phyloP scores from a whole-genome alignment of 64 coral and sea anemone genomes.

The Actinia tenebrosa region DNA sequence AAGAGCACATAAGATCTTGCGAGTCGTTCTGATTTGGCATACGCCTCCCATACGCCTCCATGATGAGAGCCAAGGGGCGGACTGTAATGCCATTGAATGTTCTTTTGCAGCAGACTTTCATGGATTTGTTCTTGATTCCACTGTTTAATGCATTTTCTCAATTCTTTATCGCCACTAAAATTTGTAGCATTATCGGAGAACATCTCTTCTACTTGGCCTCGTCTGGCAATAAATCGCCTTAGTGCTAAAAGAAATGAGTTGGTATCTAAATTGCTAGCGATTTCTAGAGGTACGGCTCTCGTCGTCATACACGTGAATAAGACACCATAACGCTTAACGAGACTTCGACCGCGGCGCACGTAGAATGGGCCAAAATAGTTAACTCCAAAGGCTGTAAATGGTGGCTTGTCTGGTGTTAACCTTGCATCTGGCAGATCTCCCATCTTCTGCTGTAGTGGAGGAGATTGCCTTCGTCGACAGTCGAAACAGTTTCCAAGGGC shows the following conservation, averaged over 20 bases:
- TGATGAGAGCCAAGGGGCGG: constrained; percentile 23
- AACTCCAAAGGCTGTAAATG: neutral
- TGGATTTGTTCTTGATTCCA: constrained; percentile 25
- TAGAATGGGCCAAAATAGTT: neutral
- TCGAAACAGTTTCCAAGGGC: neutral
- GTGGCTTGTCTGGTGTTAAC: neutral
- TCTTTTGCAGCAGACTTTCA: neutral
- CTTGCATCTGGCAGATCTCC: constrained; percentile 9
- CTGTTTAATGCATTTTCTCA: neutral
- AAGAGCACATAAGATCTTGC: constrained; percentile 13
- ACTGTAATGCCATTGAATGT: constrained; percentile 32
- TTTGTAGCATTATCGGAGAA: constrained; percentile 24
- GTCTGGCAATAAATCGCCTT: constrained; percentile 12
- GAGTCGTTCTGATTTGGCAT: constrained; percentile 4
- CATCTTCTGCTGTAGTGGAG: constrained; percentile 12
- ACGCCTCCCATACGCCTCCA: constrained; percentile 33
- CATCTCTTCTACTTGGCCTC: constrained; percentile 14
- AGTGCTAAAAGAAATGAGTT: constrained; percentile 7
- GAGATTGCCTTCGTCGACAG: constrained; percentile 7
- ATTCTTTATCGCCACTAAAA: constrained; percentile 21
- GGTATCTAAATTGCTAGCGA: neutral
- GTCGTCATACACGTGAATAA: neutral
- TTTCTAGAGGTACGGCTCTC: constrained; percentile 1
- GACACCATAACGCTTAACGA: neutral
- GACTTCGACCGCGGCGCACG: neutral